Percentiles rank a stretch among this genome's conserved stretches.
These are phyloP conservation scores for Cyphomyrmex costatus DNA, from an alignment of 1,140 invertebrate genomes.

Conservation along the genomic window DNA sequence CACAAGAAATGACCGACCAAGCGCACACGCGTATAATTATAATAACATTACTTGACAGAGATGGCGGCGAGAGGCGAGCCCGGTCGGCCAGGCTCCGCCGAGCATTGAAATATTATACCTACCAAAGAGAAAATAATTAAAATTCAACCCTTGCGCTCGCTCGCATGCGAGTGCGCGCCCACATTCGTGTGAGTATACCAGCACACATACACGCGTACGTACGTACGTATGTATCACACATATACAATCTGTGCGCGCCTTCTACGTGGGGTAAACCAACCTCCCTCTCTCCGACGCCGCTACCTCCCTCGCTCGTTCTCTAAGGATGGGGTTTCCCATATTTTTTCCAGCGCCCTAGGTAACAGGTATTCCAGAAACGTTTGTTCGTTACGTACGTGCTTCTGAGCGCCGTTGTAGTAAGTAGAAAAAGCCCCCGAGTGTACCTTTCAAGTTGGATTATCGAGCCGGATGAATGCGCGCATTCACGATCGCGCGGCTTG, in stretches of 20 bases:
- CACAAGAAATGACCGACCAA: slow-evolving; percentile 79
- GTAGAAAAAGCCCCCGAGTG: slow-evolving; percentile 73
- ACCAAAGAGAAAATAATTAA: slow-evolving; percentile 87
- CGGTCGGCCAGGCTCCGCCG: slow-evolving; percentile 80
- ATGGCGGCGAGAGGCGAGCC: slow-evolving; percentile 82
- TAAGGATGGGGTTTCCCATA: slow-evolving; percentile 83
- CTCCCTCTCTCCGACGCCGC: slow-evolving; percentile 57
- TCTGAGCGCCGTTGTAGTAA: slow-evolving; percentile 74
- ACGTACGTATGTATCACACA: slow-evolving; percentile 37
- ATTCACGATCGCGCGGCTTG: slow-evolving; percentile 59
- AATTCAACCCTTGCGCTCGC: slow-evolving; percentile 86
- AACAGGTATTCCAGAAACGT: slow-evolving; percentile 85
- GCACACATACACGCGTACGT: slow-evolving; percentile 38
- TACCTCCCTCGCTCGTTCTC: slow-evolving; percentile 65
- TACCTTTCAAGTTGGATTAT: slow-evolving; percentile 66
- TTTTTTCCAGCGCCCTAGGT: slow-evolving; percentile 84
- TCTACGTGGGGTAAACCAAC: slow-evolving; percentile 66
- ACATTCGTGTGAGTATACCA: slow-evolving; percentile 55
- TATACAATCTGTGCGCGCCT: slow-evolving; percentile 39
- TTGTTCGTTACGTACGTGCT: slow-evolving; percentile 82
- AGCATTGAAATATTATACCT: slow-evolving; percentile 87
- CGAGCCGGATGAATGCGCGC: slow-evolving; percentile 58
- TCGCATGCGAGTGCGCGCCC: slow-evolving; percentile 66
- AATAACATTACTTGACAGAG: slow-evolving; percentile 87
- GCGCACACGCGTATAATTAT: slow-evolving; percentile 85